Evolutionary conservation across 1,140 invertebrate species (phyloP), one percentile per base, ranked within the genome.

Genomic region (Drosophila grimshawi): DNA sequence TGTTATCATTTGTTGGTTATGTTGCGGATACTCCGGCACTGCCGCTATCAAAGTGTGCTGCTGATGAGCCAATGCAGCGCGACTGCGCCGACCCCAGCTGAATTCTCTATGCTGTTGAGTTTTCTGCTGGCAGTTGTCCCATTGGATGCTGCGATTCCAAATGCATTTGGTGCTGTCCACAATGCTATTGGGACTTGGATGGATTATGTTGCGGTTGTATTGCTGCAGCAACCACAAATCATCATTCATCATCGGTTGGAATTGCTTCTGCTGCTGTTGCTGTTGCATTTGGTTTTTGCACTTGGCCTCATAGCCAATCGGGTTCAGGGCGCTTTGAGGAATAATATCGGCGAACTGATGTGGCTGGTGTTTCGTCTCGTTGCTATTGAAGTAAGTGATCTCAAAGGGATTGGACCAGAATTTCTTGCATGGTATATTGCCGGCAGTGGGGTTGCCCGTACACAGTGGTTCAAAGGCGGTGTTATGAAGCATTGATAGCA

Each of bases 131-230:
- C 6, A 41, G 5, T 45, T 59, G 5, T 65, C 48, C 32, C 4
- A 19, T 7, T 52, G 56, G 3, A 6, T 41, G 37, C 35, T 35
- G 1, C 69, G 69, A 46, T 59, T 51, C 56, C 30, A 72, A 49
- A 66, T 60, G 27, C 56, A 66, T 6, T 76, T 76, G n/a, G 73
- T 76, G 41, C 74, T 66, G 0, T 76, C 62, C 11, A 73, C 74
- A 37, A 76, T 66, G 37, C 62, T 66, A 29, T 72, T 76, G 4
- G 74, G 49, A 66, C 62, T 66, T 3, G 68, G 5, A 62, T 66
- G 69, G 10, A 29, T 59, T 27, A 10, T 45, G 59, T 2, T 2
- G 10, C 3, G 6, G 64, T 4, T 35, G 33, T 2, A 37, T 8
- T 61, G 45, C 3, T 39, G 51, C 5, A 10, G 60, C 33, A 63